These are phyloP conservation scores for Pecten maximus DNA, from an alignment of 2,888 invertebrate species.

Conservation along the genomic window DNA sequence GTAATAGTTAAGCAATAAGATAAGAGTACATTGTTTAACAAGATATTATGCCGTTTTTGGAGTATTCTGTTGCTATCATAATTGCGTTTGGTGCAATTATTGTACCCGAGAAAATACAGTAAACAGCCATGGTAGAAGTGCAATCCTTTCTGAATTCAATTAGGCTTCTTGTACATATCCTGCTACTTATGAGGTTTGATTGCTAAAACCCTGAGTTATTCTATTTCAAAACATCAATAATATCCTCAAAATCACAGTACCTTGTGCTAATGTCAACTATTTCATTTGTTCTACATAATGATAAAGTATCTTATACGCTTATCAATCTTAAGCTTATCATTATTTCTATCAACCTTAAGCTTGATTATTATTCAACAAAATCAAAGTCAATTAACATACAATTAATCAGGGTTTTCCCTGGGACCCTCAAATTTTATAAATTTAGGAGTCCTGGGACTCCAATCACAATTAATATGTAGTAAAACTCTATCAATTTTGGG, in stretches of 20 bases:
- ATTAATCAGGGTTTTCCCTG: no score
- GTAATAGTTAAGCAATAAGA: neutral
- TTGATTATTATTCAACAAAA: no score
- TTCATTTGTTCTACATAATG: no score
- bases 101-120: neutral
- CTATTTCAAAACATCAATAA: neutral
- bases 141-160: neutral
- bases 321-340: neutral
- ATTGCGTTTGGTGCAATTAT: neutral
- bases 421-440: no score
- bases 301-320: no score
- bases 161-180: neutral
- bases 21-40: neutral
- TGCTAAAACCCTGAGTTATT: neutral
- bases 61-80: neutral
- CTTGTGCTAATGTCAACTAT: no score
- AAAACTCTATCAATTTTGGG: no score
- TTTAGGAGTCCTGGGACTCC: no score
- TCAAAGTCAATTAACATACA: no score
- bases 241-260: neutral
- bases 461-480: no score
- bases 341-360: neutral
- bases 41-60: neutral
- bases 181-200: neutral
- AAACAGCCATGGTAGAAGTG: neutral